Conservation (phyloP, 2,797 vertebrate species). For the Merluccius polli region DNA sequence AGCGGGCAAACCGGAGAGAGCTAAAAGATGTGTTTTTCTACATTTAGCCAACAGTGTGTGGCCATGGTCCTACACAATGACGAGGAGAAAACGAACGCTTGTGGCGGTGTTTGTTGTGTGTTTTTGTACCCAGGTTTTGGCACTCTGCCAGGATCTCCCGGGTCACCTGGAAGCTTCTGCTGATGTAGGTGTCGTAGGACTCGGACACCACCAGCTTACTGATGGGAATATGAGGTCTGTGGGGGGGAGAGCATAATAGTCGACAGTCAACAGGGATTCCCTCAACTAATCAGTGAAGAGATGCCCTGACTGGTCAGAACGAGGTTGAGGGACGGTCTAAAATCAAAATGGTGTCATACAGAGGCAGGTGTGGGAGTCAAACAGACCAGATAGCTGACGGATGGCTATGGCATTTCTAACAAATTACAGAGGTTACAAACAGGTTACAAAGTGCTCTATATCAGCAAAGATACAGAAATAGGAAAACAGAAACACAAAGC, state of each 20-base stretch:
- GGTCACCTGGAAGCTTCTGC: conserved; percentile 94
- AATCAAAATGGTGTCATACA: neutral
- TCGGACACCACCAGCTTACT: conserved; percentile 89
- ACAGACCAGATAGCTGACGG: too few species aligned
- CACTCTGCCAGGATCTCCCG: conserved; percentile 93
- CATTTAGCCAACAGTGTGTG: neutral
- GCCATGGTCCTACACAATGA: neutral
- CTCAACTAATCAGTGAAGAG: too few species aligned
- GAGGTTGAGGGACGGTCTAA: neutral
- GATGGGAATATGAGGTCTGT: conserved; percentile 93
- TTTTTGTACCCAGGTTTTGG: conserved; percentile 84
- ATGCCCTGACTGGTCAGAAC: neutral
- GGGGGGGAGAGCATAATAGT: conserved; percentile 13
- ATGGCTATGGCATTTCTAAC: too few species aligned
- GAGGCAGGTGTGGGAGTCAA: too few species aligned
- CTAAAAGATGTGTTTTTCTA: too few species aligned
- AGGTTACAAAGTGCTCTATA: too few species aligned
- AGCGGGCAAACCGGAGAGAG: neutral
- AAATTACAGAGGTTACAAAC: too few species aligned
- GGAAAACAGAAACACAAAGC: too few species aligned
- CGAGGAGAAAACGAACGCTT: neutral
- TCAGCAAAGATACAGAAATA: too few species aligned
- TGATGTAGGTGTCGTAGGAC: conserved; percentile 96
- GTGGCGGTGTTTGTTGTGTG: neutral
- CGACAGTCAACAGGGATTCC: neutral